These are phyloP conservation scores for Dynastes hyllus DNA, from an alignment of 2,888 invertebrate species.

Conservation along the genomic window DNA sequence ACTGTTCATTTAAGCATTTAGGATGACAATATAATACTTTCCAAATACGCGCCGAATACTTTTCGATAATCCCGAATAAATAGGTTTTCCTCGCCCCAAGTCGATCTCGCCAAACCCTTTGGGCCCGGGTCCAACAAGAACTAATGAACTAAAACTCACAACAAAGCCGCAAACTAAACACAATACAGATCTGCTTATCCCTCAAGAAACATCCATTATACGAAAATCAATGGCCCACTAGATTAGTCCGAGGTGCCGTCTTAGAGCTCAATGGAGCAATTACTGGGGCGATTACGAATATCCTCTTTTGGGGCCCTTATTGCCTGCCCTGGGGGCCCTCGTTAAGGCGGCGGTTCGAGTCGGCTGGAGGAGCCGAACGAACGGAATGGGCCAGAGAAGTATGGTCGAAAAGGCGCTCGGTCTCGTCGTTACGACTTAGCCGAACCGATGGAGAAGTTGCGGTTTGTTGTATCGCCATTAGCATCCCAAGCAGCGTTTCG, in stretches of 20 bases:
- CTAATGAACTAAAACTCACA: conserved; percentile 67
- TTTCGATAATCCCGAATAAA: conserved; percentile 23
- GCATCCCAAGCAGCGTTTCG: conserved; percentile 55
- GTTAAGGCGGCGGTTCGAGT: conserved; percentile 66
- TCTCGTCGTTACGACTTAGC: conserved; percentile 11
- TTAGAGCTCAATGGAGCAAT: conserved; percentile 69
- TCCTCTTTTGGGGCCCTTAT: no score
- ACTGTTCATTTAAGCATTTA: conserved; percentile 4
- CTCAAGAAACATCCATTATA: conserved; percentile 69
- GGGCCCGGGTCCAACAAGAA: conserved; percentile 55
- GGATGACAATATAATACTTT: background rate
- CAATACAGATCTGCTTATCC: conserved; percentile 70
- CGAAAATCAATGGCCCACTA: conserved; percentile 69
- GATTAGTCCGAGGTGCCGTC: conserved; percentile 69
- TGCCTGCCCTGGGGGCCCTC: conserved; percentile 66
- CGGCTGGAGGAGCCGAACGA: conserved; percentile 17
- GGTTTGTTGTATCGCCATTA: conserved; percentile 61
- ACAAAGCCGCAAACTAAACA: conserved; percentile 69
- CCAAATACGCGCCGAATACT: conserved; percentile 1
- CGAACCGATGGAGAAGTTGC: conserved; percentile 53
- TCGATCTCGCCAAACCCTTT: conserved; percentile 15
- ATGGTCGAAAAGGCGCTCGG: conserved; percentile 38
- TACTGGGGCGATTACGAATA: conserved; percentile 67
- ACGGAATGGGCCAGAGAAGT: conserved; percentile 19
- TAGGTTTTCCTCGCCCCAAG: conserved; percentile 35